Base-by-base conservation (phyloP, 92 coral and sea anemone species). In the Micromussa lordhowensis region DNA sequence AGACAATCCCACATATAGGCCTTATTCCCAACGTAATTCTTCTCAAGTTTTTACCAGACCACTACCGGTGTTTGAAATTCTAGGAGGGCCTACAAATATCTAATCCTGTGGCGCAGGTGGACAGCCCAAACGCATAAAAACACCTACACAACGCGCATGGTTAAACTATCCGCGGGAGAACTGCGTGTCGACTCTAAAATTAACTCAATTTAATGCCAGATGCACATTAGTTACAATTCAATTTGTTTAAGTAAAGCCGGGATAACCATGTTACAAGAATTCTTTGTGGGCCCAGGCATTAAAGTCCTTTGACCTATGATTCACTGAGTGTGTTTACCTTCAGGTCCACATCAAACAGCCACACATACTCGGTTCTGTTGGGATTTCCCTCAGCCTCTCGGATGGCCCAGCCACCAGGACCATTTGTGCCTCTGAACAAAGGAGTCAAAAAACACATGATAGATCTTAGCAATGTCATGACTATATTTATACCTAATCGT, bases 321-420 rank as follows among this genome's bases (percentile, higher is more conserved):
- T 11, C 11, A 36, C 58, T 44, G 7, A 22, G 32, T 18, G 21
- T 18, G 30, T 55, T 66, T 77, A 97, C 99, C 98, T 96, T 98
- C 19, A 98, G 90, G 55, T 94, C 96, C 53, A 98, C 95, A 80
- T 95, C 91, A 30, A 92, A 91, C 88, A 98, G 79, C 99, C 98
- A 96, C 16, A 92, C 92, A 77, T 95, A 98, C 69, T 93, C 96
- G 0, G 99, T 93, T 79, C 94, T 94, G 79, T 90, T 80, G 14
- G 88, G 95, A 29, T 88, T 85, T 4, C 91, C 96, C 31, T 86
- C 94, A 29, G 92, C 93, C 36, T 96, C 96, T n/a, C 95, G 92
- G 38, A 98, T 88, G 57, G 93, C 84, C 95, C 97, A 98, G 8
- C 98, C 98, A 82, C 97, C 96, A 0, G 98, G 99, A 26, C 93